Evolutionary conservation across 2,113 vertebrate genomes (phyloP).

Genomic region (Paralichthys olivaceus): DNA sequence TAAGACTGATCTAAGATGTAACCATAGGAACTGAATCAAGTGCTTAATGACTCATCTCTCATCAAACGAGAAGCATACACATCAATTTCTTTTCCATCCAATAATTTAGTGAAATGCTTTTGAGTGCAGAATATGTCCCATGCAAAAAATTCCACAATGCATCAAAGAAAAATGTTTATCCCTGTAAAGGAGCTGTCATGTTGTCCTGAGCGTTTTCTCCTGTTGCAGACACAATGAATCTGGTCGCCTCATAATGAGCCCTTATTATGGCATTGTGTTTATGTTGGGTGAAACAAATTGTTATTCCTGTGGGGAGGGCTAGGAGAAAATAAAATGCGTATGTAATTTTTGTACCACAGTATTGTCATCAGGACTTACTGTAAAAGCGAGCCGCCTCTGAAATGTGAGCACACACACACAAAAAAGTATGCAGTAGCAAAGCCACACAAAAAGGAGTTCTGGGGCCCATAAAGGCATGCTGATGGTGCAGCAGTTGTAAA

Average conservation of each 20-base stretch:
- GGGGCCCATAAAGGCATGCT: slow-evolving; percentile 41
- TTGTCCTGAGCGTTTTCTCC: slow-evolving; percentile 63
- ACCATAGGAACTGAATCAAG: slow-evolving; percentile 46
- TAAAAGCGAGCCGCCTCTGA: slow-evolving; percentile 48
- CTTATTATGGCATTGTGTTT: slow-evolving; percentile 73
- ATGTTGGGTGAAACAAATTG: slow-evolving; percentile 70
- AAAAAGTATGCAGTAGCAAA: slow-evolving; percentile 37
- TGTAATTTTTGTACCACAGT: slow-evolving; percentile 63
- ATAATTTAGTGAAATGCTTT: slow-evolving; percentile 42
- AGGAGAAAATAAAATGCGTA: slow-evolving; percentile 61
- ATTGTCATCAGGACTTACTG: slow-evolving; percentile 68
- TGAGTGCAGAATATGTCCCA: slow-evolving; percentile 28
- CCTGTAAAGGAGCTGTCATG: slow-evolving; percentile 66
- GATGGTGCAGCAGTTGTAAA: slow-evolving; percentile 59
- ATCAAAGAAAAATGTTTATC: slow-evolving; percentile 73
- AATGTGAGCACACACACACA: slow-evolving; percentile 45
- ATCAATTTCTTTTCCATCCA: neutral
- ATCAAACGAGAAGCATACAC: slow-evolving; percentile 28
- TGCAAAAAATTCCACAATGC: slow-evolving; percentile 52
- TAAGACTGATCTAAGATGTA: slow-evolving; percentile 33
- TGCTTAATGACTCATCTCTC: slow-evolving; percentile 41
- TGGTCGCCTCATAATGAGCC: slow-evolving; percentile 70
- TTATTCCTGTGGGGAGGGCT: slow-evolving; percentile 56
- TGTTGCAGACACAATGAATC: slow-evolving; percentile 68
- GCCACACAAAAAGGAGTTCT: slow-evolving; percentile 55